Base-by-base conservation (phyloP, 2,113 vertebrate genomes). In the Anseranas semipalmata region DNA sequence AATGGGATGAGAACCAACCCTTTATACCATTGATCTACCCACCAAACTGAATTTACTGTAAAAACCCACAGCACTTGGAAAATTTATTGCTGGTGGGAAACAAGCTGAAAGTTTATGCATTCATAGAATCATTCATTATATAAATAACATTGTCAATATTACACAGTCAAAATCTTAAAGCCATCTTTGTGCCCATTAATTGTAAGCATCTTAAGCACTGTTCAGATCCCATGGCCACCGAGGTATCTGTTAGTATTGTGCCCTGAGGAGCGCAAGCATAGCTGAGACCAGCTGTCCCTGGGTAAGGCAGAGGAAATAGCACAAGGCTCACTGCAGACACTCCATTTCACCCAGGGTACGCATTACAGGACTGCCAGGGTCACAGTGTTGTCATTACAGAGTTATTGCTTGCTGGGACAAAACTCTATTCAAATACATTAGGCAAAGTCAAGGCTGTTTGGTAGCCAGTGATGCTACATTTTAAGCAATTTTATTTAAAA, bases 31-130 rank as follows among this genome's bases (percentile, higher is more conserved):
- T 50, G 48, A 79, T 77, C 7, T 9, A 56, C 32, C 56, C 46
- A 33, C 63, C 2, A 1, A 77, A 72, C 10, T 56, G 46, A 77
- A 84, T 78, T 90, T 87, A 60, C 68, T 56, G 55, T 77, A 88
- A 90, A 93, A 91, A 46, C 8, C 5, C 20, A 46, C 30, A 60
- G 50, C 67, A 86, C 20, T 0, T 71, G 32, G 46, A 12, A 82
- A 87, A 91, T 62, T 19, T 48, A 60, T 32, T 75, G 39, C 73
- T 78, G 24, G 20, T 82, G 45, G 50, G 89, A 86, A 83, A 87
- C n/a, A 71, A 76, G 91, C 18, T 41, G 43, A 56, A 45, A 35
- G 52, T 19, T 9, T 12, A n/a, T 24, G 67, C 35, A 74, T n/a
- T n/a, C n/a, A n/a, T n/a, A n/a, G n/a, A n/a, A n/a, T n/a, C n/a